A percentile compares a stretch with the other conserved stretches of the same genome.
These are phyloP conservation scores for Nephrotoma guestfalica DNA, from an alignment of 2,888 invertebrate genomes.

Conservation along the genomic window DNA sequence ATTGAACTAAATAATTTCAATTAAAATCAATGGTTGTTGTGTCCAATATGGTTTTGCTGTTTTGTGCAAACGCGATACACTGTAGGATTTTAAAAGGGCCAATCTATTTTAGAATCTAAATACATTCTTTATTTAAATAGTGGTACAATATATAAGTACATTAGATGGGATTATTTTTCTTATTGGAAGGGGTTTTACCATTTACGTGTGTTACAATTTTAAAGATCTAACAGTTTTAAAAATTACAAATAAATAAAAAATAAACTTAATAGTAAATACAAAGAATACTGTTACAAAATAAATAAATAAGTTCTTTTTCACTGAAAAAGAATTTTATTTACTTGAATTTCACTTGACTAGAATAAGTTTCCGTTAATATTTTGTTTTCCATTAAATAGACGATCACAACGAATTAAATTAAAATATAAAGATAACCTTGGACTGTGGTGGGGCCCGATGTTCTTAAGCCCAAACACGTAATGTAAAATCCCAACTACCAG, in stretches of 20 bases:
- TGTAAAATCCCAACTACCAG: conserved; percentile 94
- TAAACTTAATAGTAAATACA: neutral
- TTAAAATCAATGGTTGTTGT: too few species aligned
- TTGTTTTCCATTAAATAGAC: neutral
- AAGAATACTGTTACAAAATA: neutral
- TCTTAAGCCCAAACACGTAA: conserved; percentile 45
- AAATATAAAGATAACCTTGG: neutral
- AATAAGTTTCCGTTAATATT: neutral
- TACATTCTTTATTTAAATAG: neutral
- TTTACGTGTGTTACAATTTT: neutral
- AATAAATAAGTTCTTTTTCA: neutral
- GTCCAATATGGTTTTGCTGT: too few species aligned
- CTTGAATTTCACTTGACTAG: neutral
- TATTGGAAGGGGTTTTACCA: neutral
- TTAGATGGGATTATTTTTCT: neutral
- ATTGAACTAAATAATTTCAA: neutral
- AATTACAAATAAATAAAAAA: neutral
- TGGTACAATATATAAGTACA: neutral
- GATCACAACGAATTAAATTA: neutral
- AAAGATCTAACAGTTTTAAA: neutral
- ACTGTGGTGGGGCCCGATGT: neutral
- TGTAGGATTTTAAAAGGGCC: too few species aligned
- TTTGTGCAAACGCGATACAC: too few species aligned
- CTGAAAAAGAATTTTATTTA: too few species aligned
- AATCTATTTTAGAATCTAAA: neutral